These are phyloP conservation scores for Fragum fragum DNA, from an alignment of 2,888 invertebrate species.

Conservation along the genomic window DNA sequence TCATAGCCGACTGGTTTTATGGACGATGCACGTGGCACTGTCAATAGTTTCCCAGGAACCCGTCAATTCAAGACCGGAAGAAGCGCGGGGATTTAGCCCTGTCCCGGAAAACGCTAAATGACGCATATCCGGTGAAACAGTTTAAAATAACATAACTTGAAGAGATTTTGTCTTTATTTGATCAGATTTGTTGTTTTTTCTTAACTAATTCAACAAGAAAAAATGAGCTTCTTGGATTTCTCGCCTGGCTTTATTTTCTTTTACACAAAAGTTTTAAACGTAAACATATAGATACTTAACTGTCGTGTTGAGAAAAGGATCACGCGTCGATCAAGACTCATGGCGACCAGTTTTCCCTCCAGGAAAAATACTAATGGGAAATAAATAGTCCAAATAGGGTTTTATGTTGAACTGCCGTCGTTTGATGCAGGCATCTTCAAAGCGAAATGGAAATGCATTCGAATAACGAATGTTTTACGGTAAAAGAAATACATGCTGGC, in stretches of 20 bases:
- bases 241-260: no score
- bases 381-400: constrained; percentile 31
- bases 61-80: constrained; percentile 26
- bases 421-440: constrained; percentile 14
- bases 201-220: no score
- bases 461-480: not conserved
- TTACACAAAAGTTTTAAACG: no score
- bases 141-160: not conserved
- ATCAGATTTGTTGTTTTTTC: no score
- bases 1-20: constrained; percentile 43
- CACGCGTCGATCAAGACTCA: not conserved
- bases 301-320: not conserved
- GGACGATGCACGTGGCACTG: constrained; percentile 44
- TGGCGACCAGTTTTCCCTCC: constrained; percentile 21
- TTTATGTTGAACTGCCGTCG: constrained; percentile 2
- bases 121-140: not conserved
- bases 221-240: no score
- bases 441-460: constrained; percentile 5
- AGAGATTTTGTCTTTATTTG: no score
- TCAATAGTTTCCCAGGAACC: constrained; percentile 55
- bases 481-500: not conserved
- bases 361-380: constrained; percentile 24
- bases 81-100: constrained; percentile 14
- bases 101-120: not conserved
- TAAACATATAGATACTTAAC: no score